Conservation (phyloP, 2,113 vertebrate genomes). For the Bufo bufo region DNA sequence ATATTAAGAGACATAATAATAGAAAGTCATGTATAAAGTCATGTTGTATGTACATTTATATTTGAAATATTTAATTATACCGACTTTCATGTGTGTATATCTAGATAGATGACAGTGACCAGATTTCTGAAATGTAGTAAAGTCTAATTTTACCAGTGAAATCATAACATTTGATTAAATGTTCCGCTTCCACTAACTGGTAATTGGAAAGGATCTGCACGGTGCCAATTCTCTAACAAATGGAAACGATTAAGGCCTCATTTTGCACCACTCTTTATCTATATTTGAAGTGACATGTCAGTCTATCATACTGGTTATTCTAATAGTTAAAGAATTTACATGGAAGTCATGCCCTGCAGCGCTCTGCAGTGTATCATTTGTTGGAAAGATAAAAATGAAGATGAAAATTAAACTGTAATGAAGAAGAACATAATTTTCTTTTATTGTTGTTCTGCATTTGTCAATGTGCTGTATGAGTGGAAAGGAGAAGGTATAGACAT, state of each 20-base stretch:
- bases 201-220: not conserved
- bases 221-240: not conserved
- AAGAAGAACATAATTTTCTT: not conserved
- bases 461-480: not conserved
- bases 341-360: not conserved
- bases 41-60: not conserved
- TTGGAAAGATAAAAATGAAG: slow-evolving; percentile 12
- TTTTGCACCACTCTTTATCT: slow-evolving; percentile 5
- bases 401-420: not conserved
- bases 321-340: not conserved
- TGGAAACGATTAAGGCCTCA: not conserved
- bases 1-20: too few relatives aligned
- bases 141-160: not conserved
- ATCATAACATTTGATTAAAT: slow-evolving; percentile 15
- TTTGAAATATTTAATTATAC: too few relatives aligned
- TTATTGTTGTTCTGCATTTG: slow-evolving; percentile 8
- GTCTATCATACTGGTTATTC: not conserved
- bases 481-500: slow-evolving; percentile 1
- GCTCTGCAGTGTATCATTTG: not conserved
- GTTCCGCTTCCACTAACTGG: not conserved
- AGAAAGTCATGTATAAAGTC: too few relatives aligned
- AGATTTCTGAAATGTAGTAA: not conserved
- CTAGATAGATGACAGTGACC: not conserved
- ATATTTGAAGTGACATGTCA: slow-evolving; percentile 13
- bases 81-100: not conserved